A percentile compares a stretch with the other conserved stretches of the same genome.
phyloP scores from a whole-genome alignment of 30 jellyfish, hydroid and myxozoan genomes.

The Aurelia aurita complex sp. Pacific region DNA sequence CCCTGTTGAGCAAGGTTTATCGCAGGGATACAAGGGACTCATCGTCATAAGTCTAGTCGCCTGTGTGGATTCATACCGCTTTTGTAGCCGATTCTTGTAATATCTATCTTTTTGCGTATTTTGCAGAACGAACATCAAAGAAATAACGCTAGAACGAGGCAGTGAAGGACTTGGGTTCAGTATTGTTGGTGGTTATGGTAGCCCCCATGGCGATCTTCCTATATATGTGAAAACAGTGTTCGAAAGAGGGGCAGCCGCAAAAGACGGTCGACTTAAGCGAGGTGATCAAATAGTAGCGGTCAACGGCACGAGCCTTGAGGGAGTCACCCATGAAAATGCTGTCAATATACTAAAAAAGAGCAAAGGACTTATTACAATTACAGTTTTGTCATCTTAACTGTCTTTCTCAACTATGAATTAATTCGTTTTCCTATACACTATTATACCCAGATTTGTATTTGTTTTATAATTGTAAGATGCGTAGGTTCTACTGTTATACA shows the following conservation, averaged over 20 bases:
- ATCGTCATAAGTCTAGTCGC: too few relatives aligned
- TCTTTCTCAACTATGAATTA: too few relatives aligned
- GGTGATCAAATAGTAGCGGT: slow-evolving; percentile 97
- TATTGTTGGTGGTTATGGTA: slow-evolving; percentile 96
- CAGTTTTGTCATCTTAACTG: slow-evolving; percentile 76
- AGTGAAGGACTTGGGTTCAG: slow-evolving; percentile 96
- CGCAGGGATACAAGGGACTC: too few relatives aligned
- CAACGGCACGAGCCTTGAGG: slow-evolving; percentile 86
- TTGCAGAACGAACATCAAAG: slow-evolving; percentile 76
- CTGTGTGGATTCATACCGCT: too few relatives aligned
- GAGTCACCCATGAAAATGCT: slow-evolving; percentile 90
- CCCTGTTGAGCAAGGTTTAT: too few relatives aligned
- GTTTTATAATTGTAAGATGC: too few relatives aligned
- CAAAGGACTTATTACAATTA: slow-evolving; percentile 81
- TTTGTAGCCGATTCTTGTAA: too few relatives aligned
- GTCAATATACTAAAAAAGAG: slow-evolving; percentile 90
- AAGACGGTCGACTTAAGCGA: slow-evolving; percentile 86
- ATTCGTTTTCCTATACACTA: too few relatives aligned
- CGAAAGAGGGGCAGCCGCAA: slow-evolving; percentile 96
- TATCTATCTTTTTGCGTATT: neutral
- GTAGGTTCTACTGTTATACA: too few relatives aligned
- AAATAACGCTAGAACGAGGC: slow-evolving; percentile 91
- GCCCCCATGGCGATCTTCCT: slow-evolving; percentile 80
- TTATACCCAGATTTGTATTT: too few relatives aligned
- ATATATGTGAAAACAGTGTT: slow-evolving; percentile 94